Percentiles rank a stretch among this genome's conserved stretches.
Conservation (phyloP, 2,888 invertebrate genomes). For the Apamea monoglypha region DNA sequence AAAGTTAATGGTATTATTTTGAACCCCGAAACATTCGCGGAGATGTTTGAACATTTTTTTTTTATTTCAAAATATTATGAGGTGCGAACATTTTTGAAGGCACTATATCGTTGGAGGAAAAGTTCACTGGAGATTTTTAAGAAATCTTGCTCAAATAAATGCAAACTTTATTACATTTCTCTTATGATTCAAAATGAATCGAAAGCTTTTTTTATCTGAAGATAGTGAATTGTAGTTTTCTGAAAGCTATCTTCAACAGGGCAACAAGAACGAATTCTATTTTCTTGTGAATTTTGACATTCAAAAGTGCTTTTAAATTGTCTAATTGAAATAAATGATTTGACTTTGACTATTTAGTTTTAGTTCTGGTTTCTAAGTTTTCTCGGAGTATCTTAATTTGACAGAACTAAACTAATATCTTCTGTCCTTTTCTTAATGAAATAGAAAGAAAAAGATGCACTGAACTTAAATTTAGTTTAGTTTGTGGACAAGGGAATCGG, state of each 20-base stretch:
- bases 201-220: not conserved
- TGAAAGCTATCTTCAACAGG: not conserved
- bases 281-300: not conserved
- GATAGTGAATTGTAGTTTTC: not conserved
- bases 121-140: not conserved
- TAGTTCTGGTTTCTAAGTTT: not conserved
- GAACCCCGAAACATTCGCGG: slow-evolving; percentile 16
- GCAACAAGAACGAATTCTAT: not conserved
- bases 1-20: slow-evolving; percentile 33
- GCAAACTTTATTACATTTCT: not conserved
- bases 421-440: too few species aligned
- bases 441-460: too few species aligned
- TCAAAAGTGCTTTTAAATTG: not conserved
- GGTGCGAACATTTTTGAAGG: slow-evolving; percentile 21
- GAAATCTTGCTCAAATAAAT: not conserved
- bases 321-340: not conserved
- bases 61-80: slow-evolving; percentile 28
- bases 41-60: slow-evolving; percentile 21
- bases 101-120: slow-evolving; percentile 9
- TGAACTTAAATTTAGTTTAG: too few species aligned
- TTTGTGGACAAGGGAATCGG: too few species aligned
- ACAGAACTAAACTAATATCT: too few species aligned
- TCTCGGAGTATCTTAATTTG: too few species aligned
- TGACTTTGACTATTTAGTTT: not conserved
- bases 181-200: not conserved